These are phyloP conservation scores for Parazoanthus darwini DNA, from an alignment of 92 coral and sea anemone genomes.

Conservation along the genomic window DNA sequence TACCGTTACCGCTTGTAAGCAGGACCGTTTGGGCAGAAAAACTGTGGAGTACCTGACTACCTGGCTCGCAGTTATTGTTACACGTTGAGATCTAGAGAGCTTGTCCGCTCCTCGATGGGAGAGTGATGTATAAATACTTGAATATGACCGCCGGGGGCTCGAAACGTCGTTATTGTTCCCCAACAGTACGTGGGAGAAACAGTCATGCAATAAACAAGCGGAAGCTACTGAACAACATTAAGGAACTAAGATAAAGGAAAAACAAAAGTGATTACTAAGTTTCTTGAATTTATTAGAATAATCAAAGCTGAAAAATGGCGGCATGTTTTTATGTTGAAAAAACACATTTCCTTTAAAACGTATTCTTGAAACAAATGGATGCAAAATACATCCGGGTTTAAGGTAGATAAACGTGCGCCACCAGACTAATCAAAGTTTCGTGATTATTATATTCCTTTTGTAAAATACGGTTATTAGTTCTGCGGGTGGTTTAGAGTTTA, in stretches of 20 bases:
- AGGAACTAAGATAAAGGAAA: slow-evolving; percentile 18
- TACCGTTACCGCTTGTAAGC: not conserved
- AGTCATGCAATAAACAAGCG: not conserved
- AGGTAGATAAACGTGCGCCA: not conserved
- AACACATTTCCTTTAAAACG: not conserved
- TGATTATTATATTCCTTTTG: slow-evolving; percentile 15
- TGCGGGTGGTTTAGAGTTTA: slow-evolving; percentile 8
- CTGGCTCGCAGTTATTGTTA: not conserved
- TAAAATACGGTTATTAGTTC: not conserved
- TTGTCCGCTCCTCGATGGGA: not conserved
- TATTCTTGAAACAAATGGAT: not conserved
- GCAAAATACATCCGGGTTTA: not conserved
- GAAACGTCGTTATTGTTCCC: not conserved
- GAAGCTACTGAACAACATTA: slow-evolving; percentile 10
- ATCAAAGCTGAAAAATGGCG: slow-evolving; percentile 4
- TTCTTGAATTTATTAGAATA: not conserved
- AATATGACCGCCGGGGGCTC: not conserved
- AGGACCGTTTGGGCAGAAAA: not conserved
- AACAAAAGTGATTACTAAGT: not conserved
- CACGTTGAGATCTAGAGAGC: not conserved
- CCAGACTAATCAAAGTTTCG: not conserved
- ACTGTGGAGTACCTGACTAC: not conserved
- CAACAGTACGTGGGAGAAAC: not conserved
- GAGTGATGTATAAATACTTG: not conserved
- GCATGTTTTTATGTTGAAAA: not conserved